Base-by-base conservation (phyloP, 1,140 invertebrate genomes). In the Uloborus diversus region DNA sequence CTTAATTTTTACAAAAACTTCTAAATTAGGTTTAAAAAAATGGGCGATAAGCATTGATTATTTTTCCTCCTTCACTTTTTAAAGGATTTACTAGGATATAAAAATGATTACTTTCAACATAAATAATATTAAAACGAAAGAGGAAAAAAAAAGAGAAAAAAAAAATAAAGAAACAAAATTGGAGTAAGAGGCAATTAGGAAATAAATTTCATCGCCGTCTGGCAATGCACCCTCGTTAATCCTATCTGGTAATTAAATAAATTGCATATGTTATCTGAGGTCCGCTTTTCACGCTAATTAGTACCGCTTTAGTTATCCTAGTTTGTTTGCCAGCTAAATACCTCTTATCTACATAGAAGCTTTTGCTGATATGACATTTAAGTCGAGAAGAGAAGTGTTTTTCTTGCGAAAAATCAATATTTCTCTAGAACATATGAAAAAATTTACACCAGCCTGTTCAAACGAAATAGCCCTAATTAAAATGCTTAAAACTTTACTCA, bases 221-320 rank as follows among this genome's bases (percentile, higher is more conserved):
- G 35, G 5, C 35, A 33, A 37, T 64, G 33, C 23, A 64, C 32
- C 32, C 9, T 27, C n/a, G 4, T 28, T 17, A 27, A 64, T 42
- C n/a, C 9, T 27, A 23, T 64, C 23, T 25, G 35, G n/a, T 64
- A 64, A 64, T 64, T 64, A 64, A 42, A 64, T 23, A 37, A 64
- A 64, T 64, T 64, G 33, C 33, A 4, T 27, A 11, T 3, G 7
- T 42, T 37, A 64, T 37, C 61, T 64, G 33, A 4, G 20, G 33
- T 37, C 27, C 61, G 14, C 25, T n/a, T 37, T 64, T 64, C 35
- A 64, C 33, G 61, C 61, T 64, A 64, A 47, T 64, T 64, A 42
- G 33, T 64, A 35, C 33, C 30, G 35, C 33, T 64, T 42, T 14
- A 23, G 17, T 42, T 42, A 42, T 27, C 42, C 61, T 14, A 64